Percentiles rank a stretch among this genome's conserved stretches.
Evolutionary conservation across 1,140 invertebrate genomes (phyloP).

Genomic region (Drosophila willistoni): DNA sequence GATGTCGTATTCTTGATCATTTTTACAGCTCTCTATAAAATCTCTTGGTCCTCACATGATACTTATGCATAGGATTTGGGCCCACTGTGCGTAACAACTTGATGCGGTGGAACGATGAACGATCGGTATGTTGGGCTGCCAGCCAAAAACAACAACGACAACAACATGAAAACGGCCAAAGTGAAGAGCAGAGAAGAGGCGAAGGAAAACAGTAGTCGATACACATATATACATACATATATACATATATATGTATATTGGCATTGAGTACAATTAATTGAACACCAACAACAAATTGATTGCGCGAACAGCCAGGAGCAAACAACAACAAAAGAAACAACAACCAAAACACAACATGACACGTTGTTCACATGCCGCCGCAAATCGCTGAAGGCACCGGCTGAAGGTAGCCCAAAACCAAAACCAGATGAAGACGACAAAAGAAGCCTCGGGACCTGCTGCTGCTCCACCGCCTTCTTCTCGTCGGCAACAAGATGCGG

Average conservation of each 20-base stretch:
- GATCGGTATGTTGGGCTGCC: constrained; percentile 49
- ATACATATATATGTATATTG: constrained; percentile 19
- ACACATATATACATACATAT: constrained; percentile 7
- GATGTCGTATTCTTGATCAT: no score
- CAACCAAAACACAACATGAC: constrained; percentile 69
- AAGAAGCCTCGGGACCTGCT: constrained; percentile 49
- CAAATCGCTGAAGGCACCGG: constrained; percentile 40
- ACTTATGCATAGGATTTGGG: not conserved
- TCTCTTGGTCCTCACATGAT: no score
- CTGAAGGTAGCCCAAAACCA: constrained; percentile 34
- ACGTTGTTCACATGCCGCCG: constrained; percentile 78
- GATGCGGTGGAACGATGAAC: not conserved
- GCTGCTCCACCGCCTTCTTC: constrained; percentile 9
- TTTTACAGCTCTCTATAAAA: no score
- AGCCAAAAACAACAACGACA: constrained; percentile 13
- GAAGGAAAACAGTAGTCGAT: constrained; percentile 52
- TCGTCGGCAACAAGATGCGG: constrained; percentile 51
- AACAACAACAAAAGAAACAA: constrained; percentile 22
- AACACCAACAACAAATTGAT: constrained; percentile 81
- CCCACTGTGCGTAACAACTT: not conserved
- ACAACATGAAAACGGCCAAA: not conserved
- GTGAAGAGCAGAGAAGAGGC: not conserved
- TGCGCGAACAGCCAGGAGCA: constrained; percentile 66
- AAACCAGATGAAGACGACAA: constrained; percentile 75
- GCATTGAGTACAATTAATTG: constrained; percentile 77